Percentiles rank a stretch among this genome's conserved stretches.
These are phyloP conservation scores for Pelusios castaneus DNA, from an alignment of 2,113 vertebrate genomes.

Conservation along the genomic window DNA sequence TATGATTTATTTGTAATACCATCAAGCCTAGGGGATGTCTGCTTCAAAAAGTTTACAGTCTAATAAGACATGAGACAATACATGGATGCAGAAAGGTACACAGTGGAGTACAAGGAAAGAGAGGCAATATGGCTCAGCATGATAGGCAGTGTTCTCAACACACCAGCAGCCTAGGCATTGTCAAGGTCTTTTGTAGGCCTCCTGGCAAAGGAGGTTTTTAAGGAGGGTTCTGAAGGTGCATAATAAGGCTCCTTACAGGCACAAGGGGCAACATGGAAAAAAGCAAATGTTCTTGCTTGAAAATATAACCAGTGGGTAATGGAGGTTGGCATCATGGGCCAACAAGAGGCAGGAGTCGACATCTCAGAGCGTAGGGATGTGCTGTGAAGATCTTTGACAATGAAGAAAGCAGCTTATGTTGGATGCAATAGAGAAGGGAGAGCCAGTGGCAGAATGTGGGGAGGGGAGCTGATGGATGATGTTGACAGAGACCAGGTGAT, in stretches of 20 bases:
- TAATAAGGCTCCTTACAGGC: conserved; percentile 22
- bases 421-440: neutral
- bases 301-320: conserved; percentile 57
- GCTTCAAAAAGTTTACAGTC: neutral
- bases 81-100: neutral
- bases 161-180: neutral
- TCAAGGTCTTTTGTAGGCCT: neutral
- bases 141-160: neutral
- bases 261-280: conserved; percentile 23
- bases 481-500: neutral
- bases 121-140: neutral
- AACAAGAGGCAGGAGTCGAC: neutral
- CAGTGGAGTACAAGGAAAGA: neutral
- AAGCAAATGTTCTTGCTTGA: conserved; percentile 20
- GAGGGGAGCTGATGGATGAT: neutral
- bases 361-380: neutral
- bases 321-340: conserved; percentile 47
- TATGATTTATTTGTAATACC: neutral
- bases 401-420: neutral
- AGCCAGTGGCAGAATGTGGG: neutral
- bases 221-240: neutral
- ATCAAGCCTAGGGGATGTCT: neutral
- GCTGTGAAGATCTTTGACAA: neutral
- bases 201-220: conserved; percentile 22
- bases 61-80: neutral